Conservation (phyloP, 2,888 invertebrate genomes). For the Norana najaformis region DNA sequence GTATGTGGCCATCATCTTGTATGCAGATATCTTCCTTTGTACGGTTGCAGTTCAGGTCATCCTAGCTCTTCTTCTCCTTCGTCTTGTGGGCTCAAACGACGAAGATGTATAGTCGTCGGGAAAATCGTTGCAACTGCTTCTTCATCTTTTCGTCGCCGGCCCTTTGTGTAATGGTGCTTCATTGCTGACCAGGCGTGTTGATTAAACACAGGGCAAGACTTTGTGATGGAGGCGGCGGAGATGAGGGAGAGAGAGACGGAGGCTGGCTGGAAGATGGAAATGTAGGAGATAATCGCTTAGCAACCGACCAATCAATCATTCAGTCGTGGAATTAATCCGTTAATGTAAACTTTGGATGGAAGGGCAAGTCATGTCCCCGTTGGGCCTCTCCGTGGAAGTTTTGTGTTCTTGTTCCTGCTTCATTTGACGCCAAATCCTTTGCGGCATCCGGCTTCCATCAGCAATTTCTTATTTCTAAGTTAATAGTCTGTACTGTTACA, state of each 20-base stretch:
- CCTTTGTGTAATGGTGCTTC: not conserved
- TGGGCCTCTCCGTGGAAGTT: not conserved
- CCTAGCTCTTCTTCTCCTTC: not conserved
- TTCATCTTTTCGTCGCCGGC: slow-evolving; percentile 5
- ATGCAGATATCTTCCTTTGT: not conserved
- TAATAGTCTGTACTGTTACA: not conserved
- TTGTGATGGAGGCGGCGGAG: not conserved
- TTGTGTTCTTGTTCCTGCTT: not conserved
- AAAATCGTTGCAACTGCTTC: not conserved
- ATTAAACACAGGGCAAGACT: not conserved
- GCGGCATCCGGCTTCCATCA: not conserved
- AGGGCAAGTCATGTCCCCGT: not conserved
- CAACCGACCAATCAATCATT: slow-evolving; percentile 5
- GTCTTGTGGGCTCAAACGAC: too few relatives aligned
- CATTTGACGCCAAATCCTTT: not conserved
- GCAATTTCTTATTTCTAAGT: not conserved
- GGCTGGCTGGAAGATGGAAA: slow-evolving; percentile 19
- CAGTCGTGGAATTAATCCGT: not conserved
- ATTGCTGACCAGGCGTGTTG: not conserved
- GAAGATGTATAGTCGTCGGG: not conserved
- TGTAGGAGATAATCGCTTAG: slow-evolving; percentile 9
- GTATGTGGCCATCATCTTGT: not conserved
- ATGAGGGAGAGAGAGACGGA: too few relatives aligned
- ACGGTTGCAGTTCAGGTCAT: not conserved
- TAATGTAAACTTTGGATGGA: not conserved